Conservation (phyloP, 1,140 invertebrate genomes). For the Aphis craccivora region DNA sequence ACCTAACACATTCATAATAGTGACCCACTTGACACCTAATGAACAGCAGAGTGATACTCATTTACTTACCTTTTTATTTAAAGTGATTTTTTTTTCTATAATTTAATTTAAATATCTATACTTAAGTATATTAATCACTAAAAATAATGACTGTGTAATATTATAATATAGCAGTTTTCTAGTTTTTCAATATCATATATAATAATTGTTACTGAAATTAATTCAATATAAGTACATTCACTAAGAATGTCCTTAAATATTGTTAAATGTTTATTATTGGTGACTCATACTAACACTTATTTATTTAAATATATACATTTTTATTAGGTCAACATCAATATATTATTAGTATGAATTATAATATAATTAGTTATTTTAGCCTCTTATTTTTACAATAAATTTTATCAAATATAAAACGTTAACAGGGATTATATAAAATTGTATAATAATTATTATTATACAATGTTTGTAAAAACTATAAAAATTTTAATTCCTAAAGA, state of each 20-base stretch:
- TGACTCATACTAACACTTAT: neutral
- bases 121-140: too few relatives aligned
- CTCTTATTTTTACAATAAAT: too few relatives aligned
- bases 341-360: neutral
- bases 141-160: too few relatives aligned
- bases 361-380: too few relatives aligned
- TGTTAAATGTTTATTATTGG: neutral
- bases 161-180: neutral
- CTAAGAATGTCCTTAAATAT: neutral
- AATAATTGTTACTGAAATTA: neutral
- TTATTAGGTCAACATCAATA: neutral
- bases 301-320: neutral
- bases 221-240: neutral
- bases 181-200: neutral
- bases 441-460: neutral
- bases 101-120: too few relatives aligned
- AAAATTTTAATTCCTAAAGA: too few relatives aligned
- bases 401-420: neutral
- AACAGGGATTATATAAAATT: neutral
- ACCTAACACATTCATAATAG: too few relatives aligned
- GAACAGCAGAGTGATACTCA: too few relatives aligned
- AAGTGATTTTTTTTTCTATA: too few relatives aligned
- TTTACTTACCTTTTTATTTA: too few relatives aligned
- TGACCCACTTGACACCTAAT: too few relatives aligned
- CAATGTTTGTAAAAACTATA: too few relatives aligned